Conservation (phyloP, 2,113 vertebrate species). For the Morone saxatilis region DNA sequence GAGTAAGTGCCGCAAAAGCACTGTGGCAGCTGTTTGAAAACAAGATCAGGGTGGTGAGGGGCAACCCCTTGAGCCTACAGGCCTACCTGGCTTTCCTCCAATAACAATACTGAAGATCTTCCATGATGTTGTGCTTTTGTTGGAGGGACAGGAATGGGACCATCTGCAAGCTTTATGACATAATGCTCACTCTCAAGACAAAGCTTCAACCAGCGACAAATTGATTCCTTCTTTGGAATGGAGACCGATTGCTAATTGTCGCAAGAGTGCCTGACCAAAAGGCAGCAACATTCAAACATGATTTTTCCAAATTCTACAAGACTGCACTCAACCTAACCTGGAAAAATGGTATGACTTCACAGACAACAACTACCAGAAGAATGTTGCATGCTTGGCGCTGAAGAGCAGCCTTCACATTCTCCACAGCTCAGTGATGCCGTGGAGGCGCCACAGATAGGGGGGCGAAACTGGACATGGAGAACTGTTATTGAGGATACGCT, state of each 20-base stretch:
- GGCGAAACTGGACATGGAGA: constrained; percentile 59
- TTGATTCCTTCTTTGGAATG: constrained; percentile 9
- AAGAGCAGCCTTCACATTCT: constrained; percentile 45
- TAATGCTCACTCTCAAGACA: background rate
- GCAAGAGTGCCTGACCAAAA: constrained; percentile 19
- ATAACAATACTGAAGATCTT: background rate
- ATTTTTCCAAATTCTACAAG: constrained; percentile 46
- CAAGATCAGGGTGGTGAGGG: background rate
- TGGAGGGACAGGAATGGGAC: background rate
- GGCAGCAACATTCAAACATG: constrained; percentile 36
- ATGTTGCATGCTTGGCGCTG: constrained; percentile 34
- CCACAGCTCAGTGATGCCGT: constrained; percentile 32
- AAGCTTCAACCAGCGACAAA: background rate
- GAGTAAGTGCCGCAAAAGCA: background rate
- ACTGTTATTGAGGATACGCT: constrained; percentile 42
- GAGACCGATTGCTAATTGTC: constrained; percentile 2
- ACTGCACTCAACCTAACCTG: constrained; percentile 45
- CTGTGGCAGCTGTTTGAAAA: constrained; percentile 12
- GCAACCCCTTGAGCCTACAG: constrained; percentile 7
- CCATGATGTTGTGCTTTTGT: constrained; percentile 11
- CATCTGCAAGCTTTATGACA: constrained; percentile 1
- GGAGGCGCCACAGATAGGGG: constrained; percentile 36
- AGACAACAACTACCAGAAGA: constrained; percentile 33
- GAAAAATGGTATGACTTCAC: constrained; percentile 51
- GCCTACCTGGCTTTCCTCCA: constrained; percentile 4